Evolutionary conservation across 2,113 vertebrate genomes (phyloP).

Genomic region (Periophthalmodon schlosseri): DNA sequence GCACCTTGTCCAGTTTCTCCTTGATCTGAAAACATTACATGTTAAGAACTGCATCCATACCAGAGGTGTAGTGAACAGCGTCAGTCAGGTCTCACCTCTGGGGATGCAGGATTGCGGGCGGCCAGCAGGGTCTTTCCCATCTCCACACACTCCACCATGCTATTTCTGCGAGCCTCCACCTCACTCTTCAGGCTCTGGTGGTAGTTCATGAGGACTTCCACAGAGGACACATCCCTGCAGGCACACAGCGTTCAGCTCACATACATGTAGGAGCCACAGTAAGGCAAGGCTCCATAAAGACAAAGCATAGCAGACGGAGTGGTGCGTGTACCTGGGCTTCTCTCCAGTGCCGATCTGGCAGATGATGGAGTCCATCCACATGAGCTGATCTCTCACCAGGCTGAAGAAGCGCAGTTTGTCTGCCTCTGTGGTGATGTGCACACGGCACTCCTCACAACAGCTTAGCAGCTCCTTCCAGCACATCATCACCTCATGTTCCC

Average conservation of each 20-base stretch:
- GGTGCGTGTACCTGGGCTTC: constrained; percentile 85
- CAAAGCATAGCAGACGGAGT: neutral
- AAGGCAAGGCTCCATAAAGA: neutral
- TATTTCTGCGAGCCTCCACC: constrained; percentile 84
- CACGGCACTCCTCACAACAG: constrained; percentile 88
- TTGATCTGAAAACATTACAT: constrained; percentile 81
- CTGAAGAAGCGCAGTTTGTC: constrained; percentile 90
- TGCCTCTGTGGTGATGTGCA: constrained; percentile 88
- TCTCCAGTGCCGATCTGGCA: constrained; percentile 89
- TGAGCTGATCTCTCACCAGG: constrained; percentile 84
- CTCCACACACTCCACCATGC: constrained; percentile 84
- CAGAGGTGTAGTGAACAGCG: neutral
- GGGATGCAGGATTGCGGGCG: constrained; percentile 83
- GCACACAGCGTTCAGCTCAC: constrained; percentile 20
- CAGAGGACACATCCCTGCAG: constrained; percentile 90
- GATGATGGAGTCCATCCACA: constrained; percentile 92
- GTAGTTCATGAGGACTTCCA: constrained; percentile 95
- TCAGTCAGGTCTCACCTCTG: constrained; percentile 83
- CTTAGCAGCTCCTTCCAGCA: constrained; percentile 91
- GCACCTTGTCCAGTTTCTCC: constrained; percentile 86
- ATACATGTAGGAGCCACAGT: neutral
- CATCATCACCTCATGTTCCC: constrained; percentile 89
- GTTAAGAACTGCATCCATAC: neutral
- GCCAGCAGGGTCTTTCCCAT: constrained; percentile 89
- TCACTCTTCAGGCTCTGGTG: constrained; percentile 93